Evolutionary conservation across 2,113 vertebrate species (phyloP), one percentile per base, ranked within the genome.

Genomic region (Campylomormyrus tamandua): DNA sequence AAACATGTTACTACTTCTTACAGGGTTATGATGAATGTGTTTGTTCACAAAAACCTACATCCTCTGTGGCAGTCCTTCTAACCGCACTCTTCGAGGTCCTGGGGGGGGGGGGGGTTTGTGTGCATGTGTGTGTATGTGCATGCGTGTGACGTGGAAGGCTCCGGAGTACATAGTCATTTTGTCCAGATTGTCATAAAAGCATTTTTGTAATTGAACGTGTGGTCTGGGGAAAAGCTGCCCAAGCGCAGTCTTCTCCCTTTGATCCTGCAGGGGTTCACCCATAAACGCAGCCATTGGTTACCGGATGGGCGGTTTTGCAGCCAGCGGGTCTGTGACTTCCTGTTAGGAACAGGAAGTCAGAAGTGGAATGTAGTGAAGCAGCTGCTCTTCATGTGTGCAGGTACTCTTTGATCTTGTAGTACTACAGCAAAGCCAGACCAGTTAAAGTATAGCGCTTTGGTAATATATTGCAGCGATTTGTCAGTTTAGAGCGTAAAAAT

Each of bases 221-320:
- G 92, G 24, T 9, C 24, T 66, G 24, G 8, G 24, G 58, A 66
- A 27, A 70, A 70, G 62, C 62, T 70, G n/a, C 62, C 27, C n/a
- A 27, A 70, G 62, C 93, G 92, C 90, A 91, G 93, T 93, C 91
- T 93, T 91, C 74, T 90, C 27, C 88, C 93, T 94, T 95, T 95
- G 95, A 96, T 96, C 95, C 95, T 93, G 89, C 10, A 85, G 48
- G 84, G 93, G 94, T 95, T 94, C 42, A 91, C 93, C 93, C 93
- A 94, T 93, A 92, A 94, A 95, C 94, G 93, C 92, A 58, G 52
- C 88, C 89, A 89, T 80, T 83, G 93, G 92, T 93, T 94, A 93
- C 92, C 92, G 93, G 93, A 92, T 93, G 93, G 94, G 92, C 53
- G 88, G 93, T 90, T 80, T 19, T 42, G 74, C 74, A 80, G 74